A percentile compares a stretch with the other conserved stretches of the same genome.
Conservation (phyloP, 2,113 vertebrate genomes). For the Pluvianellus socialis region DNA sequence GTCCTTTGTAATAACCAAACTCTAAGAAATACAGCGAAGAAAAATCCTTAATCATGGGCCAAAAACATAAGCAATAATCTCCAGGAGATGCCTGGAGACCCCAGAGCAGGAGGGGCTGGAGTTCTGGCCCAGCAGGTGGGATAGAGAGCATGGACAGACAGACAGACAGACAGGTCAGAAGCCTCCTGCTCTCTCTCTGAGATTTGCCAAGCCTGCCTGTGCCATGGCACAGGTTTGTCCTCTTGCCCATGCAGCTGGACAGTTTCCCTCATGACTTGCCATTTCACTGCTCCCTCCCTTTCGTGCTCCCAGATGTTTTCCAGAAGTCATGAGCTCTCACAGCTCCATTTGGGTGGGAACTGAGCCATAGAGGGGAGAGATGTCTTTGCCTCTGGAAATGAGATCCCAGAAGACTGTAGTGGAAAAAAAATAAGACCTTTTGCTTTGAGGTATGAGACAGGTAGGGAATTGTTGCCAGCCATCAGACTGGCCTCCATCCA, state of each 20-base stretch:
- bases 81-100: not conserved
- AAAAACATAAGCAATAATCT: not conserved
- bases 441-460: fast-evolving
- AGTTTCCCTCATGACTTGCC: not conserved
- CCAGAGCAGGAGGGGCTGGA: not conserved
- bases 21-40: not conserved
- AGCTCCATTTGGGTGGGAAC: not conserved
- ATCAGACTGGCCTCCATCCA: not conserved
- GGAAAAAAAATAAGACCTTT: not conserved
- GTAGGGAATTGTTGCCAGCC: not conserved
- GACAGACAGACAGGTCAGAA: not conserved
- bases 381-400: not conserved
- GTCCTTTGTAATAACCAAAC: not conserved
- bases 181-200: not conserved
- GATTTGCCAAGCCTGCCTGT: not conserved
- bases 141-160: not conserved
- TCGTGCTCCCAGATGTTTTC: not conserved
- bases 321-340: not conserved
- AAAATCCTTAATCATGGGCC: not conserved
- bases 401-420: not conserved
- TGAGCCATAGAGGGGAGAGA: not conserved
- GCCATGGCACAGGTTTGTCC: not conserved
- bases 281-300: not conserved
- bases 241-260: not conserved
- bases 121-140: not conserved